These are phyloP conservation scores for Alcedo quadribrachys DNA, from an alignment of 2,797 vertebrate genomes.

Conservation along the genomic window DNA sequence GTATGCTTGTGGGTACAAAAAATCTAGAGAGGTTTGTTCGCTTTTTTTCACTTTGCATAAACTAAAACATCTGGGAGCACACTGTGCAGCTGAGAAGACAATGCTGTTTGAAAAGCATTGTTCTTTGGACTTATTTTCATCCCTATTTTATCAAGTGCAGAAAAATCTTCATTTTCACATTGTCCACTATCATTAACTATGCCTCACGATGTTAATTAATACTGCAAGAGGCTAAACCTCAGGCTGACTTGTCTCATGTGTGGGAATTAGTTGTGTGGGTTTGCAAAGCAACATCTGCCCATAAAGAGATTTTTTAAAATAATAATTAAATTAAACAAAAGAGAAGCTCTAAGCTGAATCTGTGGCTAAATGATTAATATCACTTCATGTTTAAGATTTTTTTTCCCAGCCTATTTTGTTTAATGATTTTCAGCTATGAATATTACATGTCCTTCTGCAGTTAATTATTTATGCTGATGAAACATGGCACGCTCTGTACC, in stretches of 20 bases:
- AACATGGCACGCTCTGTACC: slow-evolving; percentile 43
- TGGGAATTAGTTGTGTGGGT: slow-evolving; percentile 28
- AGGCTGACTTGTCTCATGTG: slow-evolving; percentile 12
- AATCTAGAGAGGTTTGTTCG: neutral
- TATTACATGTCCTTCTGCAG: slow-evolving; percentile 68
- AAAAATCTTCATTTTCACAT: slow-evolving; percentile 44
- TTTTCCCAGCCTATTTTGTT: slow-evolving; percentile 53
- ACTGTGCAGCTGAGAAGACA: slow-evolving; percentile 18
- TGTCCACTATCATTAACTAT: slow-evolving; percentile 34
- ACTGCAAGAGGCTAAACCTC: slow-evolving; percentile 37
- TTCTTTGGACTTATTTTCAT: slow-evolving; percentile 55
- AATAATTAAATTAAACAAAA: slow-evolving; percentile 65
- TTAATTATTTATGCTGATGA: slow-evolving; percentile 78
- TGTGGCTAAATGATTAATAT: slow-evolving; percentile 68
- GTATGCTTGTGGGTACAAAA: neutral
- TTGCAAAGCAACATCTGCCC: slow-evolving; percentile 57
- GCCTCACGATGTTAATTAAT: slow-evolving; percentile 62
- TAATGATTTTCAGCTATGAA: slow-evolving; percentile 75
- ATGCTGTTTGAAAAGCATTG: neutral
- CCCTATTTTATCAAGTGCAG: neutral
- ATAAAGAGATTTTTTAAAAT: slow-evolving; percentile 37
- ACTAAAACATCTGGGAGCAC: neutral
- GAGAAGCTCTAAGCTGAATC: slow-evolving; percentile 47
- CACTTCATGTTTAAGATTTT: slow-evolving; percentile 42
- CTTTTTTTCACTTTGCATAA: neutral